A percentile compares a stretch with the other conserved stretches of the same genome.
phyloP scores from a whole-genome alignment of 2,113 vertebrate species.

The Dasyprocta punctata region DNA sequence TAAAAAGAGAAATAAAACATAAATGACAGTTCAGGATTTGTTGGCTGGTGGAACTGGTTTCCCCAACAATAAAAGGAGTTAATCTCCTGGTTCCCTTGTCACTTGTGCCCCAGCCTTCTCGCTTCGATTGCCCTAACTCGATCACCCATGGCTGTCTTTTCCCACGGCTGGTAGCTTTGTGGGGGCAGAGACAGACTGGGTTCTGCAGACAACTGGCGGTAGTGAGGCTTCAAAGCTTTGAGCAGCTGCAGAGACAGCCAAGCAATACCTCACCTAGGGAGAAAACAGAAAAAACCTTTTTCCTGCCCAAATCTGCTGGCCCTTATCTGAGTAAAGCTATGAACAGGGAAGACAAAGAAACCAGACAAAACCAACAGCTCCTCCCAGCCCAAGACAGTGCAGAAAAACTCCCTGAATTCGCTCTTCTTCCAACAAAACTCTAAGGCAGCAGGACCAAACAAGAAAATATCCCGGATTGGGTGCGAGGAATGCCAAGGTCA shows the following conservation, averaged over 20 bases:
- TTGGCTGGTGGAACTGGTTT: not conserved
- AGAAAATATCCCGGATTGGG: not conserved
- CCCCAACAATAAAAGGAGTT: not conserved
- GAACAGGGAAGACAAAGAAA: not conserved
- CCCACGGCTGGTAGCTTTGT: not conserved
- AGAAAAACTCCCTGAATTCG: not conserved
- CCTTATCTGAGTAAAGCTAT: not conserved
- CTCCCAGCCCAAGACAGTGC: not conserved
- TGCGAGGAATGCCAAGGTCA: conserved; percentile 9
- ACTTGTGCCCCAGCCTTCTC: not conserved
- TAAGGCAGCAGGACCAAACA: not conserved
- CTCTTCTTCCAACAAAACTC: not conserved
- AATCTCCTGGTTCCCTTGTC: not conserved
- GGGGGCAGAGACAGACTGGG: not conserved
- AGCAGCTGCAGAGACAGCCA: not conserved
- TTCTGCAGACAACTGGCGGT: not conserved
- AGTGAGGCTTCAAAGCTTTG: not conserved
- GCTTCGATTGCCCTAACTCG: not conserved
- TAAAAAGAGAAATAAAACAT: not conserved
- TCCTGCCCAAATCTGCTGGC: not conserved
- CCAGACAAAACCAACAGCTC: not conserved
- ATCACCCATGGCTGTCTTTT: not conserved
- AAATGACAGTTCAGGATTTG: not conserved
- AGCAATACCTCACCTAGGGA: not conserved
- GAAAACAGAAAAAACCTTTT: not conserved